Base-by-base conservation (phyloP, 53 echinoderm and acorn worm species). In the Stichopus horrens region DNA sequence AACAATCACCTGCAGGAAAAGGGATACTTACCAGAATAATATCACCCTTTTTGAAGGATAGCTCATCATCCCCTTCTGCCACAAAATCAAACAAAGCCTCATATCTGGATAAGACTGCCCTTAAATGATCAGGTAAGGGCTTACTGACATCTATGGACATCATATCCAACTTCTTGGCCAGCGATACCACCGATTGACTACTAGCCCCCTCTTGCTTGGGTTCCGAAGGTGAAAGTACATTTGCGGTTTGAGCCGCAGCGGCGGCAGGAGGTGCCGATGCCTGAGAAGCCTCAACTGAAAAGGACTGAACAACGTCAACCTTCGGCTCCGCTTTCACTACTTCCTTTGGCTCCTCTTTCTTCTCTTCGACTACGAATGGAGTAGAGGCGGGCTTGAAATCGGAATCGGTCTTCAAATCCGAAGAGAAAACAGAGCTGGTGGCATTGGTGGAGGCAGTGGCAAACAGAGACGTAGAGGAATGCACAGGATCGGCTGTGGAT, bases 11-110 rank as follows among this genome's bases (percentile, higher is more conserved):
- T 21, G 16, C 7, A 14, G 16, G 23, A 23, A 23, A 20, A n/a
- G 9, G 37, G 37, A 37, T 37, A 54, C 93, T 92, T 59, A 98
- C 98, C 94, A 98, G 82, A 54, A 98, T 92, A 51, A 98, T 94
- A 76, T 98, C 98, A n/a, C 98, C 98, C 10, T 95, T 93, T 37
- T 95, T 94, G 9, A 98, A 93, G 2, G 94, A 89, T 37, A 98
- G 78, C 57, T 98, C 98, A 60, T 96, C 98, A 1, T 92, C 90
- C 6, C 91, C 91, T 74, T 98, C 91, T 4, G 92, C 95, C 65
- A 88, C 91, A 88, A 98, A 98, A 22, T 90, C 90, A 90, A 88
- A 98, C 21, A 98, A 68, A 7, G 92, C 95, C 83, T 86, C 90
- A 56, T 95, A 98, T 58, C 92, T 90, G 63, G 88, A 91, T 53